phyloP scores from a whole-genome alignment of 2,113 vertebrate genomes.

The Centrocercus urophasianus region DNA sequence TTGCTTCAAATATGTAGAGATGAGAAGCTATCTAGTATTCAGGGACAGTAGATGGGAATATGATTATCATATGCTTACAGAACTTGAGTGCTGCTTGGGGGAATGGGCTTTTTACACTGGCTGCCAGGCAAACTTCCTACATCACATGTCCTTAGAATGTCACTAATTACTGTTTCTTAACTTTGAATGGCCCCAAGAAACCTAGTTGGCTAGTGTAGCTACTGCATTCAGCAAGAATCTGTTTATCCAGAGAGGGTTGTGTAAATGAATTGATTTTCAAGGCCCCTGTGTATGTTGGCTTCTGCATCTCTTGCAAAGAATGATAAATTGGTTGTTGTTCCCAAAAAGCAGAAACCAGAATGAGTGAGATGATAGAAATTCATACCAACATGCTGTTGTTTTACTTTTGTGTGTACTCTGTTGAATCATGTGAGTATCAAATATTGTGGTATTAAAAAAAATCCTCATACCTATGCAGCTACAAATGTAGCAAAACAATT shows the following conservation, averaged over 20 bases:
- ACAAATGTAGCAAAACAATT: background rate
- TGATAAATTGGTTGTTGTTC: background rate
- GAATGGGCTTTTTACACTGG: background rate
- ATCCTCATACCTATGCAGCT: background rate
- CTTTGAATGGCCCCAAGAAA: background rate
- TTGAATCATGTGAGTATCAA: background rate
- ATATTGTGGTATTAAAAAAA: background rate
- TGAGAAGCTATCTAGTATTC: background rate
- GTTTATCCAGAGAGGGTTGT: background rate
- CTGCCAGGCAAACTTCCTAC: background rate
- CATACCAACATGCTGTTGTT: background rate
- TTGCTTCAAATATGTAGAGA: background rate
- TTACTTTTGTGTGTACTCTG: background rate
- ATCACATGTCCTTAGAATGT: background rate
- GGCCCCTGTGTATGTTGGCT: background rate
- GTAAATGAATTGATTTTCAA: background rate
- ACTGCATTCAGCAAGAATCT: background rate
- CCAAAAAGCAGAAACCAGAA: background rate
- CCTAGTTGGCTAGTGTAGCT: background rate
- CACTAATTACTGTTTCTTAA: background rate
- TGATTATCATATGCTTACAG: background rate
- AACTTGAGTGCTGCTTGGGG: background rate
- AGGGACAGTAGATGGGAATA: background rate
- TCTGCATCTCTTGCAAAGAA: background rate
- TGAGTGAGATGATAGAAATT: background rate